Percentiles rank a stretch among this genome's conserved stretches.
phyloP scores from a whole-genome alignment of 1,140 invertebrate species.

The Vanessa atalanta region DNA sequence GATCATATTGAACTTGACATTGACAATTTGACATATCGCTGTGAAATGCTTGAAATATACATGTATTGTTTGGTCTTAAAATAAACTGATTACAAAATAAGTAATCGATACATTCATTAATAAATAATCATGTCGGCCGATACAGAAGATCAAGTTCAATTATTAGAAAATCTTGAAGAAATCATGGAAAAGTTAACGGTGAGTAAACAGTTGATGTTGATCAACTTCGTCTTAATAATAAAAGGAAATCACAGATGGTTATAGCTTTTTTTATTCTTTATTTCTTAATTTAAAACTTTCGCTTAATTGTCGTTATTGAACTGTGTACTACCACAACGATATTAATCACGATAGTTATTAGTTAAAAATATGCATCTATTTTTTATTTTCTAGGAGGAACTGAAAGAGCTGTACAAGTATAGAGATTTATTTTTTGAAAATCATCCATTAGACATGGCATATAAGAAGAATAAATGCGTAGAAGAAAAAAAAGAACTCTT shows the following conservation, averaged over 20 bases:
- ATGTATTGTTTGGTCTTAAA: slow-evolving; percentile 20
- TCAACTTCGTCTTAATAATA: not conserved
- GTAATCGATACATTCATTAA: slow-evolving; percentile 19
- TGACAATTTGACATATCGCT: slow-evolving; percentile 6
- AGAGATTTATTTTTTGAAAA: slow-evolving; percentile 91
- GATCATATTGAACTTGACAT: not conserved
- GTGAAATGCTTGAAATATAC: not conserved
- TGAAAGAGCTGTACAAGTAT: slow-evolving; percentile 85
- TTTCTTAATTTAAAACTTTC: not conserved
- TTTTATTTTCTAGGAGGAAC: slow-evolving; percentile 79
- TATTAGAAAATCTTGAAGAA: slow-evolving; percentile 57
- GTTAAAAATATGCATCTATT: no score
- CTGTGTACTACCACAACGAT: no score
- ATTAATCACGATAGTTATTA: no score
- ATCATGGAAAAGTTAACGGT: slow-evolving; percentile 56
- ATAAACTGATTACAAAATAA: slow-evolving; percentile 18
- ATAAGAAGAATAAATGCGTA: slow-evolving; percentile 84
- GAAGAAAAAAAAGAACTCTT: slow-evolving; percentile 85
- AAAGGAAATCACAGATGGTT: not conserved
- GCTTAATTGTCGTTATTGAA: not conserved
- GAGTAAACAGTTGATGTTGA: slow-evolving; percentile 17
- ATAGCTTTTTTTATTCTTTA: not conserved
- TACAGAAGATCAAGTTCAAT: slow-evolving; percentile 49
- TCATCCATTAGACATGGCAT: slow-evolving; percentile 85
- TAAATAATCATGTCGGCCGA: slow-evolving; percentile 48